phyloP scores from a whole-genome alignment of 2,888 invertebrate genomes.

The Pterobdella sp. region DNA sequence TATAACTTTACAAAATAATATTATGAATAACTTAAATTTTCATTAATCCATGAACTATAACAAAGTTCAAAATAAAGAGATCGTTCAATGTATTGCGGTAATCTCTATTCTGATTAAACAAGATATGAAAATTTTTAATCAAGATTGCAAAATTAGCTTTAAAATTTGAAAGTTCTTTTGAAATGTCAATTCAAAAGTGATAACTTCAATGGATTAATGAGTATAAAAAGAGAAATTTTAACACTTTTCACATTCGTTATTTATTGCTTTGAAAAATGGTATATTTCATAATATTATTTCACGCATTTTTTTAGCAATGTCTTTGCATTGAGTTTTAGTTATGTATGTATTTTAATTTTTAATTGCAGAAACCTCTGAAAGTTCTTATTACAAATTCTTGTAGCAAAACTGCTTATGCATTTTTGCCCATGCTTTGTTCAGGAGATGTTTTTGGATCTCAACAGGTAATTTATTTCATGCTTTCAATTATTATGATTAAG shows the following conservation, averaged over 20 bases:
- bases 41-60: too few relatives aligned
- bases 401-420: slow-evolving; percentile 16
- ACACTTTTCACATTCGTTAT: neutral
- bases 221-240: neutral
- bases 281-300: too few relatives aligned
- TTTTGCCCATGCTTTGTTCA: slow-evolving; percentile 22
- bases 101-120: too few relatives aligned
- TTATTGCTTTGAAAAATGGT: neutral
- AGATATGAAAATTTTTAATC: too few relatives aligned
- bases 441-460: slow-evolving; percentile 23
- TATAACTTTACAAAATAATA: too few relatives aligned
- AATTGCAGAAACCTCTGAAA: neutral
- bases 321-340: neutral
- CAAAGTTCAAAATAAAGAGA: too few relatives aligned
- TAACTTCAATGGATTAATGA: neutral
- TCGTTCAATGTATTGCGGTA: too few relatives aligned
- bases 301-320: too few relatives aligned
- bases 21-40: too few relatives aligned
- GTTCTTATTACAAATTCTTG: slow-evolving; percentile 23
- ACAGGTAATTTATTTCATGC: slow-evolving; percentile 2
- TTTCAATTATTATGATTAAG: neutral
- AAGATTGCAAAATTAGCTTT: neutral
- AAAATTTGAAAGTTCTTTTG: neutral
- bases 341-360: neutral
- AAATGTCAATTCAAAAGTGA: neutral